Evolutionary conservation across 2,797 vertebrate genomes (phyloP).

Genomic region (Otolemur crassicaudatus): DNA sequence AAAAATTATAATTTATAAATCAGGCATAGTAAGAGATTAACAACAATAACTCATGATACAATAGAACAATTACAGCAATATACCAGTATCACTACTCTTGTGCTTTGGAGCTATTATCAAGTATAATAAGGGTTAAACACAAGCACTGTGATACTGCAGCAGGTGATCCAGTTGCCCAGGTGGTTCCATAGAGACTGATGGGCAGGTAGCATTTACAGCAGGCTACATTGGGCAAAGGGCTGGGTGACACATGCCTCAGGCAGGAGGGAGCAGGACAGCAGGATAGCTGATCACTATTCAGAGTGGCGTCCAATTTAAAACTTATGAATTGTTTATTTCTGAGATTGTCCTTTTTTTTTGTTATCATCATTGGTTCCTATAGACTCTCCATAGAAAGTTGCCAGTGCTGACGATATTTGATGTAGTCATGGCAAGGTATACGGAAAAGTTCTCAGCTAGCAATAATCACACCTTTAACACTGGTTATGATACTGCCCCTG

Average conservation of each 20-base stretch:
- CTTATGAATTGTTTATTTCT: background rate
- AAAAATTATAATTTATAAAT: background rate
- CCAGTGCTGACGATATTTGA: background rate
- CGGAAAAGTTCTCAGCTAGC: background rate
- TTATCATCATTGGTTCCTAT: background rate
- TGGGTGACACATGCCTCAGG: no score
- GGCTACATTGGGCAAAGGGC: background rate
- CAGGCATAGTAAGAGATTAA: background rate
- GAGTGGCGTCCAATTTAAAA: background rate
- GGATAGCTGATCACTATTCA: background rate
- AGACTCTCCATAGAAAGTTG: background rate
- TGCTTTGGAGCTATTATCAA: background rate
- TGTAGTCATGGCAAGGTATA: background rate
- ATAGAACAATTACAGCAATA: background rate
- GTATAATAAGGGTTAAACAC: background rate
- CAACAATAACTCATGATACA: background rate
- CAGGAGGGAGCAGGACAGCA: background rate
- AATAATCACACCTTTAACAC: background rate
- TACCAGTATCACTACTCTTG: background rate
- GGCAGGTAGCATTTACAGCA: background rate
- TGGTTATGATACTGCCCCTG: background rate
- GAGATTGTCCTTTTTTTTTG: background rate
- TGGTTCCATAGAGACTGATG: background rate
- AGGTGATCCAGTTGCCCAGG: background rate
- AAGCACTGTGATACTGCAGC: background rate